phyloP scores from a whole-genome alignment of 2,797 vertebrate genomes.

The Pangasius mekongensis region DNA sequence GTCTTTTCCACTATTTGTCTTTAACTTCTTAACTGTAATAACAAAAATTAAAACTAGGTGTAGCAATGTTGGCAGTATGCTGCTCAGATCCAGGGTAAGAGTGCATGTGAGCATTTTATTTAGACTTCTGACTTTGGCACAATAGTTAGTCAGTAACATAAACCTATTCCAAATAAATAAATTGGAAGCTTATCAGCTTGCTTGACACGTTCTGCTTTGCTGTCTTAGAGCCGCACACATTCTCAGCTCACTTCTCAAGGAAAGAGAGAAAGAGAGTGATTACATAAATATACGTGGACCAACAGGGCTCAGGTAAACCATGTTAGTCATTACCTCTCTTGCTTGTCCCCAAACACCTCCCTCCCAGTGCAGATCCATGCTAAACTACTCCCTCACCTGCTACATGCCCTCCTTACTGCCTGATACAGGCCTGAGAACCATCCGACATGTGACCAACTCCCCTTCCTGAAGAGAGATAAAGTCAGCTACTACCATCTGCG shows the following conservation, averaged over 20 bases:
- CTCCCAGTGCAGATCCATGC: background rate
- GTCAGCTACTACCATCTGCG: background rate
- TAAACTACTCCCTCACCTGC: background rate
- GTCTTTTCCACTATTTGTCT: background rate
- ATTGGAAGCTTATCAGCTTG: background rate
- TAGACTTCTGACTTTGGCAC: background rate
- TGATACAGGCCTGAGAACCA: background rate
- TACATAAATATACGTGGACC: background rate
- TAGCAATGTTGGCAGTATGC: background rate
- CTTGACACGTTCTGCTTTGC: background rate
- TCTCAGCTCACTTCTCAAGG: background rate
- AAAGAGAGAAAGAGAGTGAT: background rate
- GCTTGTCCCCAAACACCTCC: background rate
- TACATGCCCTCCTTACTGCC: background rate
- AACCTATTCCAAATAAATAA: background rate
- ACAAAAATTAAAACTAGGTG: background rate
- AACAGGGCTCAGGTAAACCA: background rate
- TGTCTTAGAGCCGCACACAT: background rate
- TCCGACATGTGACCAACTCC: background rate
- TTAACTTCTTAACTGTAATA: background rate
- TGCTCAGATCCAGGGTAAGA: background rate
- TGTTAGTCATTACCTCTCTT: background rate
- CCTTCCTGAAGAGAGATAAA: background rate
- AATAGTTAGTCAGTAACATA: background rate
- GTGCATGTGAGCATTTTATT: background rate